Conservation (phyloP, 2,113 vertebrate genomes). For the Hassar affinis region DNA sequence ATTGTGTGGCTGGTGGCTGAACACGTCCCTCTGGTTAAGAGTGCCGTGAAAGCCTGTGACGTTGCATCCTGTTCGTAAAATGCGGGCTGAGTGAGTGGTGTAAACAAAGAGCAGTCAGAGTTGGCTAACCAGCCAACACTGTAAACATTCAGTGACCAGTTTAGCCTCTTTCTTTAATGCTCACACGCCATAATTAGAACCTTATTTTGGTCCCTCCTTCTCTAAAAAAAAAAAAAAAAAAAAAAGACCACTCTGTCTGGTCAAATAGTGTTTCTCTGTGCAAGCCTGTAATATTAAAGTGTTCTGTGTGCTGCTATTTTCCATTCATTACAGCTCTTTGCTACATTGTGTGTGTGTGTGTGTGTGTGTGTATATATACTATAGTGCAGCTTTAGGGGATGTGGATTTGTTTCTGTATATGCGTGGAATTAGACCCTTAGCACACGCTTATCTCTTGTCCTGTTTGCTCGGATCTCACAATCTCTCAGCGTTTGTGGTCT, state of each 20-base stretch:
- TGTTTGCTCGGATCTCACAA: conserved; percentile 74
- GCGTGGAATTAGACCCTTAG: conserved; percentile 77
- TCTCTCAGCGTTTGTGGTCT: conserved; percentile 40
- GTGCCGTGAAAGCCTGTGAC: neutral
- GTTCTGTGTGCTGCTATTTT: neutral
- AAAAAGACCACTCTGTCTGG: neutral
- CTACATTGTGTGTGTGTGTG: neutral
- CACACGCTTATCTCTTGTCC: conserved; percentile 66
- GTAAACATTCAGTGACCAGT: conserved; percentile 8
- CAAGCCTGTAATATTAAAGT: neutral
- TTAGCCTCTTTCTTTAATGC: conserved; percentile 15
- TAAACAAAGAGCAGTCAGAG: conserved; percentile 9
- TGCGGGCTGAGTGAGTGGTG: conserved; percentile 5
- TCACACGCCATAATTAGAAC: neutral
- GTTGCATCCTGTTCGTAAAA: conserved; percentile 43
- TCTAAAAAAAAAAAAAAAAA: neutral
- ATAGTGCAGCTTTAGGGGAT: conserved; percentile 15
- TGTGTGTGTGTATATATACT: conserved; percentile 11
- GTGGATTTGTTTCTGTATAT: conserved; percentile 63
- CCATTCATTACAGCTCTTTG: neutral
- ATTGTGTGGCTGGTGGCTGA: neutral
- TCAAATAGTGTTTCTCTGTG: neutral
- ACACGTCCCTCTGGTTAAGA: neutral
- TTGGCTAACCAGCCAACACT: neutral
- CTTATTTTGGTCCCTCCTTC: neutral